A percentile compares a stretch with the other conserved stretches of the same genome.
These are phyloP conservation scores for Liolophura sinensis DNA, from an alignment of 1,140 invertebrate species.

Conservation along the genomic window DNA sequence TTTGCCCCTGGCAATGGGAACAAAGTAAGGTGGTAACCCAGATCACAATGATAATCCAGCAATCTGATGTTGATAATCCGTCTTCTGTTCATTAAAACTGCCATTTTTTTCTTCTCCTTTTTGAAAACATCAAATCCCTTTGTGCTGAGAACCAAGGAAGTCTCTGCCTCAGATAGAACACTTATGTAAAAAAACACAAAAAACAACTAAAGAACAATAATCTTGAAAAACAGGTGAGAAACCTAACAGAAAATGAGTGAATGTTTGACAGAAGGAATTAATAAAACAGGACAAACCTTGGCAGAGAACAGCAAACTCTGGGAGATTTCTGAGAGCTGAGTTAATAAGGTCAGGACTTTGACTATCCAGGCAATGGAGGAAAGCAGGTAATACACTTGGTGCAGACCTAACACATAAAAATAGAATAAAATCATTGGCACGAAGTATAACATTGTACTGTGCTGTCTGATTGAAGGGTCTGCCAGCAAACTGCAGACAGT, in stretches of 20 bases:
- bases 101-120: no score
- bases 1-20: no score
- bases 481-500: no score
- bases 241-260: neutral
- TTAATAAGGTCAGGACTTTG: constrained; percentile 76
- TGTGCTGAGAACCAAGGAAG: no score
- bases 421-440: neutral
- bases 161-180: no score
- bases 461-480: no score
- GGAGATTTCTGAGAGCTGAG: constrained; percentile 78
- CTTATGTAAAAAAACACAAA: no score
- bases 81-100: no score
- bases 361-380: constrained; percentile 79
- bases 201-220: neutral
- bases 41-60: neutral
- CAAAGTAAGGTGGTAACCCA: no score
- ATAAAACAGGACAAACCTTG: constrained; percentile 64
- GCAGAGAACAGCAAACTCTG: constrained; percentile 79
- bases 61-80: no score
- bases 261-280: no score
- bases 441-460: neutral
- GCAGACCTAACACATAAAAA: constrained; percentile 36
- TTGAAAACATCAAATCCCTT: no score
- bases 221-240: neutral
- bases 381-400: constrained; percentile 69